Base-by-base conservation (phyloP, 2,888 invertebrate species). In the Lydus trimaculatus region DNA sequence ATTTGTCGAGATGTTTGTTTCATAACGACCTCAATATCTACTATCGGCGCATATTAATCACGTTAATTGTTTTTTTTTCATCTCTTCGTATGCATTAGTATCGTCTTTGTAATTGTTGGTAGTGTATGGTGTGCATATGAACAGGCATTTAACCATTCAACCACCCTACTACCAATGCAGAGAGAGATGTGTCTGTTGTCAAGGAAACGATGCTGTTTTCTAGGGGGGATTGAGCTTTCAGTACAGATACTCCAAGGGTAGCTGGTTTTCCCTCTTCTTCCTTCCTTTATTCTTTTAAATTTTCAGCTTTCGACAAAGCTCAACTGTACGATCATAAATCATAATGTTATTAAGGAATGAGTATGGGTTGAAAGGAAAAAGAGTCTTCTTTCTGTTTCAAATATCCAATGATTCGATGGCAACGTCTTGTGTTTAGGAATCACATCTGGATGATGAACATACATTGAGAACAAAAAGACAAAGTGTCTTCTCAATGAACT, bases 181-280 rank as follows among this genome's bases (percentile, higher is more conserved):
- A 78, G 48, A 7, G 78, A 78, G 80, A 81, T 80, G 80, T 79
- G 80, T 79, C 80, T 76, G 80, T 81, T 76, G 70, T 76, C 77
- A 78, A 78, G 75, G 78, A 60, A 73, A 81, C 80, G 78, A 67
- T 77, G 76, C 76, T n/a, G n/a, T 73, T 74, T 76, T 75, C 73
- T 77, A 76, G 73, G 70, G n/a, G 74, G 77, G 78, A 78, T 48
- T 20, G 20, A 20, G 48, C 20, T 48, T 48, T 48, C 23, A 20
- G 48, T 48, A 48, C 11, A 17, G 48, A 48, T 17, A 48, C 11
- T 43, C 43, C 9, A 48, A 72, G 73, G 70, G 73, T 73, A 72
- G 68, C 20, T 20, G 20, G 17, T 48, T 20, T 9, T 48, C 17
- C 20, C 48, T 48, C 20, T 63, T 60, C 43, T 63, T 59, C 60